Percentiles rank a stretch among this genome's conserved stretches.
phyloP scores from a whole-genome alignment of 2,888 invertebrate genomes.

The Sialis lutaria region DNA sequence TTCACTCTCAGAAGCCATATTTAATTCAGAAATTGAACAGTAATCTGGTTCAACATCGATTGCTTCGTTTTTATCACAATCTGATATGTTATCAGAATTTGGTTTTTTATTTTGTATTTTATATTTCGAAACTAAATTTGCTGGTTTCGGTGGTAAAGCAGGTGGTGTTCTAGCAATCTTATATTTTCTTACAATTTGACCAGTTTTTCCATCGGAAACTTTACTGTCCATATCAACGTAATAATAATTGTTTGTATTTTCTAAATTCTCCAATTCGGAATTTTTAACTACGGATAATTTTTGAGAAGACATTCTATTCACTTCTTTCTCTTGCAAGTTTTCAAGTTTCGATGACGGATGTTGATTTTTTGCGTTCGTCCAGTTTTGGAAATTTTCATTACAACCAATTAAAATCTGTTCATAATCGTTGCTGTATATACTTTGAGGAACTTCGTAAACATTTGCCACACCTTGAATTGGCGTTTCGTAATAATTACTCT shows the following conservation, averaged over 20 bases:
- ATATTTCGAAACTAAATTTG: constrained; percentile 49
- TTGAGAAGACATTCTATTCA: constrained; percentile 29
- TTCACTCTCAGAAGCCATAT: constrained; percentile 17
- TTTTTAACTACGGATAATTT: constrained; percentile 34
- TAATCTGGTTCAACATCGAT: constrained; percentile 46
- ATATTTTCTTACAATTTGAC: constrained; percentile 18
- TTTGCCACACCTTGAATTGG: constrained; percentile 27
- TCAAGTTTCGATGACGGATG: constrained; percentile 8
- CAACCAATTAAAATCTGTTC: constrained; percentile 44
- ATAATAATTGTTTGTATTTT: constrained; percentile 31
- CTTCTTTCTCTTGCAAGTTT: constrained; percentile 13
- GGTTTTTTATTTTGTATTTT: constrained; percentile 30
- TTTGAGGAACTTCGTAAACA: constrained; percentile 47
- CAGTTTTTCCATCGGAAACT: constrained; percentile 12
- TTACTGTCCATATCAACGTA: constrained; percentile 46
- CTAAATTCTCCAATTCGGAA: constrained; percentile 31
- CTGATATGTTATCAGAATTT: constrained; percentile 13
- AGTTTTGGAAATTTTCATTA: constrained; percentile 19
- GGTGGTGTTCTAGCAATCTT: constrained; percentile 51
- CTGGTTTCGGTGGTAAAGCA: constrained; percentile 63
- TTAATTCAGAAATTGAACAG: constrained; percentile 60
- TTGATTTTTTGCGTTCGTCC: neutral
- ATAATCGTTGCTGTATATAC: constrained; percentile 58
- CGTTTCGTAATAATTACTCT: constrained; percentile 24
- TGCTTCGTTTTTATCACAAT: constrained; percentile 14